Evolutionary conservation across 1,140 invertebrate genomes (phyloP).

Genomic region (Bilobella aurantiaca): DNA sequence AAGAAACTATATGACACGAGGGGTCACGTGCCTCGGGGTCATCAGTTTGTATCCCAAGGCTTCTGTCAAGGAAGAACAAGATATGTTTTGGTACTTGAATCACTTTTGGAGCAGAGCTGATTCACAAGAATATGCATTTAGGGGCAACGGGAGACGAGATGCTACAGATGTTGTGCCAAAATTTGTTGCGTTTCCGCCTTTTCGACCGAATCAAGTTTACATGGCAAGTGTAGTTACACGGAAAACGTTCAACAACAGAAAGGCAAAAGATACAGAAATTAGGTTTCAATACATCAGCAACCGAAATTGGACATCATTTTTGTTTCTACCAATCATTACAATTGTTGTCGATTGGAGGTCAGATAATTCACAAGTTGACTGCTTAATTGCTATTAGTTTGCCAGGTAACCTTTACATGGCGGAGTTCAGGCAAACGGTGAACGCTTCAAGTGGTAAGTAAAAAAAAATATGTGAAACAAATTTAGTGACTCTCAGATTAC

Average conservation of each 20-base stretch:
- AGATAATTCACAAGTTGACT: too few species aligned
- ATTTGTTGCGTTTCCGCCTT: not conserved
- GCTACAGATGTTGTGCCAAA: not conserved
- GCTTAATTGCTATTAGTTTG: too few species aligned
- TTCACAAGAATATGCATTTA: not conserved
- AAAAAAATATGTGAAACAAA: too few species aligned
- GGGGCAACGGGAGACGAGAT: not conserved
- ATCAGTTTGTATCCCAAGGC: not conserved
- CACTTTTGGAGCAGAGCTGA: not conserved
- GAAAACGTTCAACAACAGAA: not conserved
- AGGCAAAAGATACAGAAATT: not conserved
- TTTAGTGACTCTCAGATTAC: too few species aligned
- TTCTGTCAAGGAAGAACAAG: not conserved
- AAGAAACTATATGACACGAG: not conserved
- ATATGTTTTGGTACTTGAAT: not conserved
- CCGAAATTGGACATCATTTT: not conserved
- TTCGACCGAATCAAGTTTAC: not conserved
- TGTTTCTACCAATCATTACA: too few species aligned
- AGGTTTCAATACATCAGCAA: too few species aligned
- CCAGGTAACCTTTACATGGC: too few species aligned
- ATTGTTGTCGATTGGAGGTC: too few species aligned
- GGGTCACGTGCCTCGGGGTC: not conserved
- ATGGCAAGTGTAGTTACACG: not conserved
- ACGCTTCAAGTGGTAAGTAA: too few species aligned
- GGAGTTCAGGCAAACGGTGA: too few species aligned